Base-by-base conservation (phyloP, 2,797 vertebrate genomes). In the Holocentrus rufus region DNA sequence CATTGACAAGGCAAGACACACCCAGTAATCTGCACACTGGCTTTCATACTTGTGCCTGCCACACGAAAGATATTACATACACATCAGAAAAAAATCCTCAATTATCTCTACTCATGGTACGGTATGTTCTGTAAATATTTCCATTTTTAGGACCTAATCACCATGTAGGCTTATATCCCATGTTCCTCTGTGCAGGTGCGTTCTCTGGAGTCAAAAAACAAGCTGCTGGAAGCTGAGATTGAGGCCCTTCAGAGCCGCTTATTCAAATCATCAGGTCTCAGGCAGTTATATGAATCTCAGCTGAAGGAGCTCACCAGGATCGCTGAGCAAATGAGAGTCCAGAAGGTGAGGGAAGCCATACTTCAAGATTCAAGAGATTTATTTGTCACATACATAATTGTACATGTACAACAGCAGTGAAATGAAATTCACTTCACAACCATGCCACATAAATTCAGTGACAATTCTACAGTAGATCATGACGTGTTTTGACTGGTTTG, bases 291-390 rank as follows among this genome's bases (percentile, higher is more conserved):
- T 3, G 87, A 91, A 84, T 83, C 92, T 9, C 89, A 93, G 82
- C 85, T 95, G 64, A 86, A 81, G 53, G 92, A 93, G 11, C 82
- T 94, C 68, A 86, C 68, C 69, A 92, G 78, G 71, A 72, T 89
- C 0, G 91, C 93, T 0, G 90, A 95, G 31, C 92, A 92, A 84
- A 90, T 92, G 87, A 92, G 83, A 84, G 77, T 67, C 14, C 91
- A 92, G 78, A 89, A 89, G 90, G 93, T 93, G 84, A 92, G 90
- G 23, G 22, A n/a, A 1, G 0, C 44, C 39, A 52, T 5, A 34
- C 31, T 34, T 34, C 31, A 34, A 20, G 3, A 44, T n/a, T n/a
- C n/a, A n/a, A n/a, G n/a, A n/a, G n/a, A n/a, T n/a, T n/a, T n/a
- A n/a, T n/a, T n/a, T n/a, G n/a, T n/a, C n/a, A n/a, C n/a, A n/a